Evolutionary conservation across 2,113 vertebrate genomes (phyloP).

Genomic region (Galeopterus variegatus): DNA sequence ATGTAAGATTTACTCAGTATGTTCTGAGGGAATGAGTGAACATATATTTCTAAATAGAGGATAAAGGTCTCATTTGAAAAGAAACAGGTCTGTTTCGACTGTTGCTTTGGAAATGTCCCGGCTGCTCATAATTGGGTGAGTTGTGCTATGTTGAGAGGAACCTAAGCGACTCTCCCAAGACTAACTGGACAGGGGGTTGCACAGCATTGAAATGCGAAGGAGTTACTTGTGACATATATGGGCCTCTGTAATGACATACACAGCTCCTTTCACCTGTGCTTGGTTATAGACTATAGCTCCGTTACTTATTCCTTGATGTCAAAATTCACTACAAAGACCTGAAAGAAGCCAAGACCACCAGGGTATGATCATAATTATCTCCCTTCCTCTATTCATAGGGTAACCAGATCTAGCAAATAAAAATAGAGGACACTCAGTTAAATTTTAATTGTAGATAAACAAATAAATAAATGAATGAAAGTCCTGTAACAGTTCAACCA

Average conservation of each 20-base stretch:
- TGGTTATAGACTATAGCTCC: neutral
- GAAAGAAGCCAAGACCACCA: neutral
- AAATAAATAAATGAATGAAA: neutral
- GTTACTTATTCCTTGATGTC: neutral
- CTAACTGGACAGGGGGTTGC: neutral
- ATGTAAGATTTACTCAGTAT: neutral
- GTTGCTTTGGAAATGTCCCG: neutral
- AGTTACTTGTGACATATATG: rapidly evolving
- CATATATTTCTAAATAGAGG: neutral
- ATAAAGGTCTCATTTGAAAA: neutral
- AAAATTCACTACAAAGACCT: neutral
- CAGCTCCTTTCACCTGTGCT: neutral
- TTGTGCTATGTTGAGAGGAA: neutral
- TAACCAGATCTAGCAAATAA: neutral
- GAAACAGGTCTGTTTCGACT: neutral
- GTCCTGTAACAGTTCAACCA: neutral
- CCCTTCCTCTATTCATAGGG: neutral
- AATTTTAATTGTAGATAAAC: neutral
- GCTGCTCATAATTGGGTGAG: neutral
- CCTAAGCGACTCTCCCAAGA: neutral
- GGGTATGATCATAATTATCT: neutral
- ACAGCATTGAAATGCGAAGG: rapidly evolving
- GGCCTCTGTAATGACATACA: neutral
- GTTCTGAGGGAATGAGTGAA: neutral
- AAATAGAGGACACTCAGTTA: neutral